A percentile compares a stretch with the other conserved stretches of the same genome.
phyloP scores from a whole-genome alignment of 2,113 vertebrate species.

The Megaceryle maxima region DNA sequence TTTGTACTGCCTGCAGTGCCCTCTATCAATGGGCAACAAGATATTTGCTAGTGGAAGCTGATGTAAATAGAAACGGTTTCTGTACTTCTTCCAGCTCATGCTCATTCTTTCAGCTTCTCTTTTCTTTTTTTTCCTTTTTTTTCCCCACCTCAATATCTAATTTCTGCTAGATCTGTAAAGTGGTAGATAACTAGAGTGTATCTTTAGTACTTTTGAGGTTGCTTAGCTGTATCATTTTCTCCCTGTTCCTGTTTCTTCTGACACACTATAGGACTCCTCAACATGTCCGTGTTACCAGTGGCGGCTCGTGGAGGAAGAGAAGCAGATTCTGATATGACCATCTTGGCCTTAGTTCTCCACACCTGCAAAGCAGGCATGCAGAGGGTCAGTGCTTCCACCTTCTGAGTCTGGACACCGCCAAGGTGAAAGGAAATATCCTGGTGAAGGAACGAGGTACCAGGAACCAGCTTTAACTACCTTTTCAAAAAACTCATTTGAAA shows the following conservation, averaged over 20 bases:
- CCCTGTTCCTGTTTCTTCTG: neutral
- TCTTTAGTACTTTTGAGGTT: neutral
- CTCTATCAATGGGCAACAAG: neutral
- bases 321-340: neutral
- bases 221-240: neutral
- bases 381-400: neutral
- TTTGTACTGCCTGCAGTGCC: neutral
- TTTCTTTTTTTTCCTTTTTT: neutral
- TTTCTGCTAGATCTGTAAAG: neutral
- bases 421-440: neutral
- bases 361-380: neutral
- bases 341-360: neutral
- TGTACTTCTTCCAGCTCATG: neutral
- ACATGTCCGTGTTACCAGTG: rapidly evolving
- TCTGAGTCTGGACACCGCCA: neutral
- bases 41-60: neutral
- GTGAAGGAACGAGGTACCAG: neutral
- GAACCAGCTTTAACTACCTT: neutral
- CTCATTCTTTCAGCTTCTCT: neutral
- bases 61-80: neutral
- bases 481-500: neutral
- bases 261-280: neutral
- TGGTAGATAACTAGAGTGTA: neutral
- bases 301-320: neutral
- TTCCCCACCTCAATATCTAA: neutral